These are phyloP conservation scores for Galaxias olidus DNA, from an alignment of 2,797 vertebrate species.

Conservation along the genomic window DNA sequence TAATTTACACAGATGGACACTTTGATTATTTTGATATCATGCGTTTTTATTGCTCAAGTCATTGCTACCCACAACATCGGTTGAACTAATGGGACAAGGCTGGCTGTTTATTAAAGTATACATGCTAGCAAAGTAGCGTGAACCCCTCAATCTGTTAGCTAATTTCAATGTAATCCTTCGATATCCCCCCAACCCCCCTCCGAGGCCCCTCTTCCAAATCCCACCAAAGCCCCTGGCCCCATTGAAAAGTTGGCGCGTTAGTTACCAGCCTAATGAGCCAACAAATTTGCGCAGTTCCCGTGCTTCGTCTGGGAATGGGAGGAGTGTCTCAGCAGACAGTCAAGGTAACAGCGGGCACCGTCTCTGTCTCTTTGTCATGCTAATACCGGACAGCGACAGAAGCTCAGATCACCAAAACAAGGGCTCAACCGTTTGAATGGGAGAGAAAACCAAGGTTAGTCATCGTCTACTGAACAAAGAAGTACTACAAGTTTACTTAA, in stretches of 20 bases:
- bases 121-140: no score
- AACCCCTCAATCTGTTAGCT: no score
- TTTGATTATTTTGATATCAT: no score
- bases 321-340: slow-evolving; percentile 50
- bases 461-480: slow-evolving; percentile 16
- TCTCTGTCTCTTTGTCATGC: slow-evolving; percentile 72
- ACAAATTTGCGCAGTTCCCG: slow-evolving; percentile 19
- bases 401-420: slow-evolving; percentile 26
- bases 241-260: slow-evolving; percentile 17
- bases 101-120: no score
- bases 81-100: no score
- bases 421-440: slow-evolving; percentile 47
- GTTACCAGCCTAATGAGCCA: slow-evolving; percentile 15
- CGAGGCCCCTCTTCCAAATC: background rate
- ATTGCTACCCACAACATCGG: no score
- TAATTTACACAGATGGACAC: no score
- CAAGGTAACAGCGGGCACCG: slow-evolving; percentile 45
- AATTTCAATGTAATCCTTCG: no score
- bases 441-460: slow-evolving; percentile 63
- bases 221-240: background rate
- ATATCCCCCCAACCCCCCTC: background rate
- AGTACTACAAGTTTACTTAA: slow-evolving; percentile 3
- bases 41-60: no score
- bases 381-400: slow-evolving; percentile 47
- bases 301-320: slow-evolving; percentile 27